phyloP scores from a whole-genome alignment of 2,797 vertebrate genomes.

The Triplophysa yarkandensis region DNA sequence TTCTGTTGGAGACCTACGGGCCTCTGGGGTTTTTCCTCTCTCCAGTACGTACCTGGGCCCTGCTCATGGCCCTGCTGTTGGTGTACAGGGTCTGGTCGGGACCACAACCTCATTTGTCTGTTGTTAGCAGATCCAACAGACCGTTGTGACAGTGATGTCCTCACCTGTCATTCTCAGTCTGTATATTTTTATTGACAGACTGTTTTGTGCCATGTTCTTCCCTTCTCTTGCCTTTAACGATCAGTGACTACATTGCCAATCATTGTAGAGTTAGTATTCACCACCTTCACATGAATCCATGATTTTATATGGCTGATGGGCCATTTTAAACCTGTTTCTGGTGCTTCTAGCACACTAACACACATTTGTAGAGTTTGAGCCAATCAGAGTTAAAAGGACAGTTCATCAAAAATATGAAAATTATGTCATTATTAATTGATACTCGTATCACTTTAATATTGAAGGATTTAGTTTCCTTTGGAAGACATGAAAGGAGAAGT shows the following conservation, averaged over 20 bases:
- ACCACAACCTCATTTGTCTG: slow-evolving; percentile 62
- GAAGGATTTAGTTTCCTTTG: background rate
- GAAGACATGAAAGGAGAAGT: too few relatives aligned
- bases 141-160: slow-evolving; percentile 70
- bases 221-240: background rate
- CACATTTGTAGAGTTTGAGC: background rate
- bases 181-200: slow-evolving; percentile 28
- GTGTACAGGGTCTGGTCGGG: slow-evolving; percentile 84
- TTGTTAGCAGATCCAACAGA: slow-evolving; percentile 65
- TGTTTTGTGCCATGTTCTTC: slow-evolving; percentile 43
- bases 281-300: background rate
- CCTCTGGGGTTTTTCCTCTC: slow-evolving; percentile 85
- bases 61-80: slow-evolving; percentile 78
- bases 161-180: slow-evolving; percentile 44
- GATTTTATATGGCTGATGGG: slow-evolving; percentile 18
- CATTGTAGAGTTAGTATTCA: slow-evolving; percentile 8
- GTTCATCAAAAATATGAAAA: background rate
- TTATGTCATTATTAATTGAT: background rate
- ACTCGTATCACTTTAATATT: background rate
- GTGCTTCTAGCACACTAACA: background rate
- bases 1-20: slow-evolving; percentile 89
- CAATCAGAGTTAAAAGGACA: background rate
- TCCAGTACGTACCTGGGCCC: slow-evolving; percentile 88
- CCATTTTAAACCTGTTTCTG: background rate
- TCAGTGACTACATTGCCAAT: slow-evolving; percentile 11